A percentile compares a stretch with the other conserved stretches of the same genome.
Conservation (phyloP, 2,797 vertebrate species). For the Scolopax bukidnonensis region DNA sequence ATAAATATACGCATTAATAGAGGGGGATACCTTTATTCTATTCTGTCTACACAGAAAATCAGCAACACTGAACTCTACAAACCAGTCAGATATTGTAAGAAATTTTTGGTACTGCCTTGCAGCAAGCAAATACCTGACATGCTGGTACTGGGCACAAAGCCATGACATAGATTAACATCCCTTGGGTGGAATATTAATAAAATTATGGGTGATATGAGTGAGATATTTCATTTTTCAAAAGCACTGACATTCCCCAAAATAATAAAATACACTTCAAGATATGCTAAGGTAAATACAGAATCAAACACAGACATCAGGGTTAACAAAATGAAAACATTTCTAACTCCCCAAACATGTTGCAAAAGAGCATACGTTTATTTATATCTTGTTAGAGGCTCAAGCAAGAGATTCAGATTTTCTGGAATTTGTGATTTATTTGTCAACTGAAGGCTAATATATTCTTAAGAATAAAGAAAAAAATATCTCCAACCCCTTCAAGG, state of each 20-base stretch:
- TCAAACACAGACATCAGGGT: not conserved
- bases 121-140: not conserved
- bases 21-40: not conserved
- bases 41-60: not conserved
- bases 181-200: not conserved
- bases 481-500: not conserved
- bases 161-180: not conserved
- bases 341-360: not conserved
- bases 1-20: not conserved
- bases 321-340: not conserved
- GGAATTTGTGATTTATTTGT: slow-evolving; percentile 25
- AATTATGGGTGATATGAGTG: not conserved
- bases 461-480: slow-evolving; percentile 4
- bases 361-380: not conserved
- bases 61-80: not conserved
- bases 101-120: not conserved
- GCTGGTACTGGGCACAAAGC: not conserved
- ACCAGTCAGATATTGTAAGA: not conserved
- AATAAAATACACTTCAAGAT: not conserved
- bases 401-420: not conserved
- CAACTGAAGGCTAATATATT: not conserved
- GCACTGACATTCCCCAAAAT: not conserved
- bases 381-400: not conserved
- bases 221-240: slow-evolving; percentile 26
- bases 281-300: not conserved